Evolutionary conservation across 2,797 vertebrate genomes (phyloP), one percentile per base, ranked within the genome.

Genomic region (Bradypus variegatus): DNA sequence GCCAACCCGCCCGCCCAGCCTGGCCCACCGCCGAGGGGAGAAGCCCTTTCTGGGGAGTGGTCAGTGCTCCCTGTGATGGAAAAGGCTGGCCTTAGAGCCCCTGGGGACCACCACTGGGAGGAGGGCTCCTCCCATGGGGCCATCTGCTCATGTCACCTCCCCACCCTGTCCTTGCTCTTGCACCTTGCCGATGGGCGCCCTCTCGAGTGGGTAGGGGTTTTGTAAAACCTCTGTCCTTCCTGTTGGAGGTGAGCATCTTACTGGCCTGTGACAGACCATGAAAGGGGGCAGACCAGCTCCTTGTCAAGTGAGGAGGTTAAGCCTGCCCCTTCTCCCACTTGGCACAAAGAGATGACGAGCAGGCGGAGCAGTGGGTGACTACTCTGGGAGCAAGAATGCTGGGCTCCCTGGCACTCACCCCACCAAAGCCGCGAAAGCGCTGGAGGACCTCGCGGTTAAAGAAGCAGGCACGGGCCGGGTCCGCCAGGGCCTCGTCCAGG

Each of bases 351-450:
- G 41, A 41, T 29, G 72, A 55, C 31, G 10, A 2, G 2, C 19
- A 15, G 62, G 16, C n/a, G 58, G 33, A 58, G 11, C n/a, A 1
- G 23, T 6, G 4, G 7, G 48, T 45, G 58, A 21, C 33, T 10
- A 4, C 38, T 79, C 41, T 69, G 67, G 70, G 69, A 64, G 45
- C 36, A 48, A 67, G 78, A 75, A 48, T 1, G 5, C 0, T 19
- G 89, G 77, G 70, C 55, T 53, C 41, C 3, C 0, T 4, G 67
- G 12, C 19, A 98, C 99, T 98, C 89, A 99, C 99, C 97, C 99
- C 99, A 13, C 99, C 99, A 7, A 98, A 98, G 4, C 97, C 96
- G 0, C 98, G 97, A 88, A 99, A 99, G 73, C 98, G 98, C 87
- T 94, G 96, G 94, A 99, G 98, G 88, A 98, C 97, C 8, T 97